Conservation (phyloP, 2,113 vertebrate genomes). For the Microtus richardsoni region DNA sequence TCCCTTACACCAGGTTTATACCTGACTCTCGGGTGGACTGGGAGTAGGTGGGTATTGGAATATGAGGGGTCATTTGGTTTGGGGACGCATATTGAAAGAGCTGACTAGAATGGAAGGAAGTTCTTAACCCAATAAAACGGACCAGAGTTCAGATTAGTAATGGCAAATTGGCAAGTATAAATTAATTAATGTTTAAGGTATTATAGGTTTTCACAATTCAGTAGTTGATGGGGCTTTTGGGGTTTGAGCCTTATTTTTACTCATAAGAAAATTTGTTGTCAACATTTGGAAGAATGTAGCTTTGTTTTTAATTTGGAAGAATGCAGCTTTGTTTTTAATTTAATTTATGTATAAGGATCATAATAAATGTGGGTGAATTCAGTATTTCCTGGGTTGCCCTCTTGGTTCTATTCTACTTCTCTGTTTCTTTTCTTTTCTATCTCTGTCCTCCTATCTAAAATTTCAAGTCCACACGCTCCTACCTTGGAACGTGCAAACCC, state of each 20-base stretch:
- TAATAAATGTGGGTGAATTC: too few species aligned
- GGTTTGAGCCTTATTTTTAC: not conserved
- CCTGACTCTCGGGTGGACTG: not conserved
- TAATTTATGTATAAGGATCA: not conserved
- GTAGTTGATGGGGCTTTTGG: not conserved
- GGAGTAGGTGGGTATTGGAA: not conserved
- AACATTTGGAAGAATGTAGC: not conserved
- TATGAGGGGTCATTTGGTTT: not conserved
- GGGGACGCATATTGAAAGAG: not conserved
- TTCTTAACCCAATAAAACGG: not conserved
- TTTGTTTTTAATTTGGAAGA: constrained; percentile 36
- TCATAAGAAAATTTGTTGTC: not conserved
- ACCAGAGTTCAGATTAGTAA: not conserved
- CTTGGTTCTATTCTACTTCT: too few species aligned
- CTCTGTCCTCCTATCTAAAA: too few species aligned
- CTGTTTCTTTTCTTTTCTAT: too few species aligned
- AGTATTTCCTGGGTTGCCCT: too few species aligned
- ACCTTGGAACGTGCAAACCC: too few species aligned
- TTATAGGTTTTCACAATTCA: constrained; percentile 6
- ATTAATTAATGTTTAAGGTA: not conserved
- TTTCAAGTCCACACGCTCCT: too few species aligned
- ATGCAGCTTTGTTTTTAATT: not conserved
- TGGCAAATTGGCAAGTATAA: not conserved
- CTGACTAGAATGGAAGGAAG: not conserved
- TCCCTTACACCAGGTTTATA: not conserved